These are phyloP conservation scores for Pinna nobilis DNA, from an alignment of 1,140 invertebrate species.

Conservation along the genomic window DNA sequence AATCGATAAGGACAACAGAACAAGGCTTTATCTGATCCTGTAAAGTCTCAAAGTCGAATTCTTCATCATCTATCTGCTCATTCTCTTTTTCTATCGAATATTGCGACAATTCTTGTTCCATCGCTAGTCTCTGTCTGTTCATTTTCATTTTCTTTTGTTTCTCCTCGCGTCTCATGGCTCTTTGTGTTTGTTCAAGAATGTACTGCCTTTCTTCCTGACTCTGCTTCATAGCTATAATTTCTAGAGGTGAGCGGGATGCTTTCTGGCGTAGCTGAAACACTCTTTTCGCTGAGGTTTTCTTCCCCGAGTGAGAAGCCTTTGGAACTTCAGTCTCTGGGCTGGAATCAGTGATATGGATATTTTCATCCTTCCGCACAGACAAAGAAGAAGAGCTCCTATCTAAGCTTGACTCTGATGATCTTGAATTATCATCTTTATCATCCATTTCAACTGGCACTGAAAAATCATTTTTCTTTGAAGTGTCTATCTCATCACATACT, in stretches of 20 bases:
- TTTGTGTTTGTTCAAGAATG: slow-evolving; percentile 37
- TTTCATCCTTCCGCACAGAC: background rate
- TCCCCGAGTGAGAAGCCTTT: background rate
- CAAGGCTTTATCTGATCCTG: slow-evolving; percentile 49
- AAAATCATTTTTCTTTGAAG: background rate
- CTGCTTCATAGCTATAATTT: slow-evolving; percentile 61
- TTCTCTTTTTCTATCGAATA: background rate
- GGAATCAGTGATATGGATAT: background rate
- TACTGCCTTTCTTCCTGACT: slow-evolving; percentile 58
- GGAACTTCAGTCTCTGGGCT: background rate
- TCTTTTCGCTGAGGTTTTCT: slow-evolving; percentile 6
- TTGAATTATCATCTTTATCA: slow-evolving; percentile 9
- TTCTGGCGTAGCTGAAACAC: slow-evolving; percentile 52
- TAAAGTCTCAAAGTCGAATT: no score
- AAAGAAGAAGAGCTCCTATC: background rate
- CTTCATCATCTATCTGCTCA: no score
- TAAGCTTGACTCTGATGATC: slow-evolving; percentile 9
- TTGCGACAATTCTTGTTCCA: slow-evolving; percentile 1
- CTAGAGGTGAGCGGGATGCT: slow-evolving; percentile 57
- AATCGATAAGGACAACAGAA: slow-evolving; percentile 61
- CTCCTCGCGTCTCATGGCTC: slow-evolving; percentile 36
- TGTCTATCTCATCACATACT: background rate
- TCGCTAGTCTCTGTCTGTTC: slow-evolving; percentile 23
- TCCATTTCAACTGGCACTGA: background rate
- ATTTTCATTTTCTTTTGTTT: slow-evolving; percentile 38